Percentiles rank a stretch among this genome's conserved stretches.
Conservation (phyloP, 2,797 vertebrate species). For the Xiphophorus birchmanni region DNA sequence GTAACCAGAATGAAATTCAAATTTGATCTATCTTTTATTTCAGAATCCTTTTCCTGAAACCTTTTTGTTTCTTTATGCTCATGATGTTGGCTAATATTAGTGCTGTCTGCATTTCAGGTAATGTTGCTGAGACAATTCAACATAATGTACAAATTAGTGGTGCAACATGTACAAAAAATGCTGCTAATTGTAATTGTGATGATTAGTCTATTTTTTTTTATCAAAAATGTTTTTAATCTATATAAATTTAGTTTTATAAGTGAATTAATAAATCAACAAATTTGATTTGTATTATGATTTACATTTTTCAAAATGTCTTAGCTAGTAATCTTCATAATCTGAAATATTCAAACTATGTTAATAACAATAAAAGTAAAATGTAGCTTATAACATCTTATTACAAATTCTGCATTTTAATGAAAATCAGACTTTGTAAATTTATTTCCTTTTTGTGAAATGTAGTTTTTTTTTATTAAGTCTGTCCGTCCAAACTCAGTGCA, state of each 20-base stretch:
- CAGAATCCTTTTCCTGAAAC: not conserved
- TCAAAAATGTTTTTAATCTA: not conserved
- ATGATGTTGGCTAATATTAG: not conserved
- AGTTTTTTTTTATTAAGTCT: not conserved
- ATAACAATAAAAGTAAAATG: not conserved
- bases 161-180: not conserved
- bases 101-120: not conserved
- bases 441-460: not conserved
- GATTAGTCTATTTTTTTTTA: not conserved
- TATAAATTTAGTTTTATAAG: not conserved
- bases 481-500: not conserved
- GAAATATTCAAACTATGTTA: not conserved
- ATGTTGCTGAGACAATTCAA: not conserved
- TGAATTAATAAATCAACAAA: not conserved
- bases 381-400: not conserved
- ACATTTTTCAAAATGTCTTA: not conserved
- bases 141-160: not conserved
- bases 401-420: not conserved
- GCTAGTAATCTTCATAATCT: not conserved
- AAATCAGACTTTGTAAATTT: not conserved
- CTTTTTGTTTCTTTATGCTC: not conserved
- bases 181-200: not conserved
- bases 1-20: not conserved
- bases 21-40: not conserved
- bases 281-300: not conserved